Base-by-base conservation (phyloP, 2,113 vertebrate species). In the Lophochroa leadbeateri region DNA sequence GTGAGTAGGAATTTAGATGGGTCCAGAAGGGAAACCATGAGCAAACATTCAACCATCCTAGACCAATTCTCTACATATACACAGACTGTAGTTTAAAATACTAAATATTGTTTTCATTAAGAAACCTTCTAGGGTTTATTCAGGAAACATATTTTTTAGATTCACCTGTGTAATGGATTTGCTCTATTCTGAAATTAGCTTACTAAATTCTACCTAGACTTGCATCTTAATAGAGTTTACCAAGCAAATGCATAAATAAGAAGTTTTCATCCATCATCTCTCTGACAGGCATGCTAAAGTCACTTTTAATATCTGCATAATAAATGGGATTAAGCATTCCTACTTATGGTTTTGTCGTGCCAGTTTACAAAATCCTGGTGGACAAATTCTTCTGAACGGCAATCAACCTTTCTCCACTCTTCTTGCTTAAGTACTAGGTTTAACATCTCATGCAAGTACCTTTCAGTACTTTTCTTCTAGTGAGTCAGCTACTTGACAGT, bases 251-350 rank as follows among this genome's bases (percentile, higher is more conserved):
- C 53, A 76, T 79, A 94, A 86, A 86, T 71, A 79, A 94, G 90
- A 91, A 65, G 57, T 71, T 92, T 92, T 72, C 93, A 97, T 92
- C 92, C 82, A 87, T 96, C 90, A 96, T 92, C 67, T 69, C 47
- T 33, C 76, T 90, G 93, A 96, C 86, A 93, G 16, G 11, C 82
- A 76, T 80, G 60, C 63, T 92, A 58, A 95, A 97, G 90, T 87
- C 86, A 90, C 88, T 94, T 95, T 90, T 95, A 94, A 96, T 85
- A 91, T 90, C 82, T 69, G 88, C 77, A 93, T 92, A 96, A 96
- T 74, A 92, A 90, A 96, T 65, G 37, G 69, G 86, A 96, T 95
- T 96, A 96, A 93, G 68, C 74, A 85, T 81, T 92, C 79, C 50
- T 82, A 79, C 53, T 31, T 39, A 52, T 29, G 88, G 67, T 67